Base-by-base conservation (phyloP, 2,797 vertebrate species). In the Meriones psammophilus region DNA sequence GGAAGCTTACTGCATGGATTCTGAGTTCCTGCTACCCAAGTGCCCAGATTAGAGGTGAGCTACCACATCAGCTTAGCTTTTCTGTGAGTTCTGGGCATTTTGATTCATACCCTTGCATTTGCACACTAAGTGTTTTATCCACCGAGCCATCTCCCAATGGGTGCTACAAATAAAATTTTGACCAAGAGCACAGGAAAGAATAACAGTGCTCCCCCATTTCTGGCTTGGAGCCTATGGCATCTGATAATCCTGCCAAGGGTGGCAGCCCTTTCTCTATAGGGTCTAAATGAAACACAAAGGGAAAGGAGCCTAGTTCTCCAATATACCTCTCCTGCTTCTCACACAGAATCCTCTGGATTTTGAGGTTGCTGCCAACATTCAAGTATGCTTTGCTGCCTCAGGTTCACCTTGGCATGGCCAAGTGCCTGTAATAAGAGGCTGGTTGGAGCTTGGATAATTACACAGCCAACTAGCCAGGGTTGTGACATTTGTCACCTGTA, bases 361-460 rank as follows among this genome's bases (percentile, higher is more conserved):
- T 33, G 22, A 26, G 87, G 42, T 4, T 96, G 94, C 97, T 91
- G 89, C 69, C 96, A 93, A 30, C 86, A 42, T 56, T 88, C 56
- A 76, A 87, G 33, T 69, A 20, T 69, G 60, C 95, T 96, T 93
- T 88, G 97, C 97, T 83, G 90, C 96, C 96, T 93, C 84, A 71
- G 96, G 94, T 94, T 97, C 97, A 97, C 96, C 96, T 91, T 85
- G 76, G 92, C 95, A 92, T 33, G 30, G 96, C 73, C 98, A 98
- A 98, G 97, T 97, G 89, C 97, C 88, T 92, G 39, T 98, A 98
- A 98, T 97, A 97, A 98, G 90, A 96, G 93, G 92, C 90, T 97
- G 97, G 94, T 56, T 74, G 95, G 95, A 93, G 96, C 95, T 96
- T 77, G 36, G 93, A 88, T 98, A 98, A 98, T 98, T 98, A 98